Base-by-base conservation (phyloP, 2,113 vertebrate genomes). In the Penelope pileata region DNA sequence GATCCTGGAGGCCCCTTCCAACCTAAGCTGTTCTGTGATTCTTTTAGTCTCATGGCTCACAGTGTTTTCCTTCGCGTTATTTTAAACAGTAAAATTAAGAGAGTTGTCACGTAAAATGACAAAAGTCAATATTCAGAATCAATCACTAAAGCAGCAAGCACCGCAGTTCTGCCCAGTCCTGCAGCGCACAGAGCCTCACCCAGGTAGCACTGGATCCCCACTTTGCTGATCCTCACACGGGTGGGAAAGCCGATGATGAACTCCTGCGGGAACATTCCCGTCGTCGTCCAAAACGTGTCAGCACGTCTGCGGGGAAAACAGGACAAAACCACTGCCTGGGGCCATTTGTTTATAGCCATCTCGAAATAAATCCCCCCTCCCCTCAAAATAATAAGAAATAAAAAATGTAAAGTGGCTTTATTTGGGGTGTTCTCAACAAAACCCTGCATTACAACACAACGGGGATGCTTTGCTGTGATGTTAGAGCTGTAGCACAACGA, bases 231-330 rank as follows among this genome's bases (percentile, higher is more conserved):
- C 51, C 93, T 98, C 18, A 98, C 97, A 10, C 98, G 78, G 68
- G 98, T 97, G 72, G 98, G 97, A 91, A 99, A 99, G 73, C 97
- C 97, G 80, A 99, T 96, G 88, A 99, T 98, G 87, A 99, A 96
- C 91, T 99, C 99, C 83, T 99, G 99, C 1, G 99, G 99, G 97
- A 99, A 99, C 99, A 99, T 99, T 53, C 99, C 99, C 10, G 99
- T 99, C 27, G 99, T 99, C 17, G 98, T 98, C 99, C 99, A 99
- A 92, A 99, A 99, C 0, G 98, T 99, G 84, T 98, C 97, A 6
- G 97, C 97, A 93, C 97, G 98, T 91, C 99, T 99, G 89, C 26
- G 62, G 78, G 94, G 50, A 90, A 51, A 93, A 63, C 3, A 67
- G 29, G 47, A 78, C 53, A 82, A 63, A 74, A 26, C 26, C 23